Evolutionary conservation across 2,888 invertebrate species (phyloP).

Genomic region (Lathronympha strigana): DNA sequence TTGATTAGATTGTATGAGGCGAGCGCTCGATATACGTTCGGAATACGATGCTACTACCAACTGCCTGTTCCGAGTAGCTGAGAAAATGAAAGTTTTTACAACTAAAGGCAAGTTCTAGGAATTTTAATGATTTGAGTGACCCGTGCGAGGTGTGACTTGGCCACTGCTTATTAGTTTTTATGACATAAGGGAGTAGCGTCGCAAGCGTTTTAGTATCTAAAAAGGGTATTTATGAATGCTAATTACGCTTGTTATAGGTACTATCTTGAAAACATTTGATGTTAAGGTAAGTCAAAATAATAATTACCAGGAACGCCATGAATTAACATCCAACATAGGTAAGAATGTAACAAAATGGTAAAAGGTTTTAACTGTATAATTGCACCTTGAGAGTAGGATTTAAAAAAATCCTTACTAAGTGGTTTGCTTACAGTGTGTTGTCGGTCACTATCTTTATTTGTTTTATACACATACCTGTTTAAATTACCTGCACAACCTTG

Average conservation of each 20-base stretch:
- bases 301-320: too few relatives aligned
- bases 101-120: constrained; percentile 30
- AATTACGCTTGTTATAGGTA: neutral
- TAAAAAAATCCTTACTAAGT: too few relatives aligned
- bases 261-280: neutral
- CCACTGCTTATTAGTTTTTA: constrained; percentile 8
- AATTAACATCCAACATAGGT: too few relatives aligned
- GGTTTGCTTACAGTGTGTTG: too few relatives aligned
- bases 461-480: too few relatives aligned
- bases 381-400: too few relatives aligned
- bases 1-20: neutral
- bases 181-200: too few relatives aligned
- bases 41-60: neutral
- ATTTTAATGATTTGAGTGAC: constrained; percentile 35
- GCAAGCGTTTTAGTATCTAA: neutral
- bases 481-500: too few relatives aligned
- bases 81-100: constrained; percentile 43
- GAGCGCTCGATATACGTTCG: neutral
- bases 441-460: too few relatives aligned
- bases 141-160: constrained; percentile 23
- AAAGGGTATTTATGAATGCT: too few relatives aligned
- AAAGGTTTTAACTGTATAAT: too few relatives aligned
- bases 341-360: too few relatives aligned
- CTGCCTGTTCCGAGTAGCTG: constrained; percentile 49
- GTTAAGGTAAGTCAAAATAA: neutral